Evolutionary conservation across 2,888 invertebrate genomes (phyloP), one percentile per base, ranked within the genome.

Genomic region (Uropetala carovei): DNA sequence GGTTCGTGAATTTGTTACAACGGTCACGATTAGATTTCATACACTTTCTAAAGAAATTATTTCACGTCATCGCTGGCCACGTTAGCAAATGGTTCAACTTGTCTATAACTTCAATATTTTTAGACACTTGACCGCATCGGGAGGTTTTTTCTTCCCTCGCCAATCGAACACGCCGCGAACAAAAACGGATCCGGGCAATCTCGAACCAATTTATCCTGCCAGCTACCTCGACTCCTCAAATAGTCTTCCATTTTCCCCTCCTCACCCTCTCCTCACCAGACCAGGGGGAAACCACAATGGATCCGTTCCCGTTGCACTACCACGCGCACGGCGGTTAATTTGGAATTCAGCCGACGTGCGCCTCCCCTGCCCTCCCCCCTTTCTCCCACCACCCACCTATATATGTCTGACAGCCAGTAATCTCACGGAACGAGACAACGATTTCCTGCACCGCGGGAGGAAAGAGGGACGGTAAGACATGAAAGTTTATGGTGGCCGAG

Each of bases 261-360:
- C 9, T n/a, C 43, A 64, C 43, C 18, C 64, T n/a, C n/a, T n/a
- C n/a, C n/a, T n/a, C n/a, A n/a, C n/a, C n/a, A n/a, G n/a, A n/a
- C n/a, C n/a, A n/a, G n/a, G 43, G 83, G 3, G 13, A 83, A 56
- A 83, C 56, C 56, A 83, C 83, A 57, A 43, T 18, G 57, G 83
- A 83, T 83, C 57, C 83, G 56, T 57, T 57, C 83, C n/a, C 83
- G 56, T n/a, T 83, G 57, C 18, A 83, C 83, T 56, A 43, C 56
- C 56, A 18, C 64, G 56, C 60, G 89, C 3, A 7, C 27, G 0
- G 0, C 64, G 89, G 60, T 89, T 89, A 68, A 89, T 89, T 89
- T 68, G 89, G 56, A 89, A 89, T 89, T 89, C 89, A 89, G 89
- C 13, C 27, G 64, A n/a, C 89, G 89, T 64, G 64, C 43, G 60